phyloP scores from a whole-genome alignment of 2,797 vertebrate species.

The Chelmon rostratus region DNA sequence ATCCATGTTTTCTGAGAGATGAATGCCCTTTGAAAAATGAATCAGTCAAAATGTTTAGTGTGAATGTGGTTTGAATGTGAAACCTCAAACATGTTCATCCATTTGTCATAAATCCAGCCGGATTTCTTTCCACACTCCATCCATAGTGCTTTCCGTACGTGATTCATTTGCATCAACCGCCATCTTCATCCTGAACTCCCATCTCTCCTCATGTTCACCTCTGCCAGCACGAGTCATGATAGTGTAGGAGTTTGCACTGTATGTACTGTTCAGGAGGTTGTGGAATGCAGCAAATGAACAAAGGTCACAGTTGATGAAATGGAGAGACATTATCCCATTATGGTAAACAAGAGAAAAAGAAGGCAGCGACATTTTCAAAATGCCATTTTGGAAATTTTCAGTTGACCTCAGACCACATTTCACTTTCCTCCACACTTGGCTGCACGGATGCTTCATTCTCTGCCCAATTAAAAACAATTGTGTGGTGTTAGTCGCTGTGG shows the following conservation, averaged over 20 bases:
- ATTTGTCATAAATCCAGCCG: background rate
- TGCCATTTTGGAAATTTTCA: slow-evolving; percentile 60
- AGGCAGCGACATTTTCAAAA: slow-evolving; percentile 59
- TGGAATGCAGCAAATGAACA: slow-evolving; percentile 27
- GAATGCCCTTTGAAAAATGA: background rate
- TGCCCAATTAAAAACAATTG: slow-evolving; percentile 49
- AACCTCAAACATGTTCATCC: background rate
- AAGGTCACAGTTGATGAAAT: slow-evolving; percentile 27
- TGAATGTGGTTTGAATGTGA: slow-evolving; percentile 37
- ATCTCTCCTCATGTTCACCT: slow-evolving; percentile 25
- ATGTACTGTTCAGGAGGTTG: background rate
- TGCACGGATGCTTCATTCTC: slow-evolving; percentile 42
- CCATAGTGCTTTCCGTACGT: background rate
- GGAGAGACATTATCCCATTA: slow-evolving; percentile 49
- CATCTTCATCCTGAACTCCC: background rate
- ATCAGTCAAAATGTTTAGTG: background rate
- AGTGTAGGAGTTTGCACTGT: slow-evolving; percentile 10
- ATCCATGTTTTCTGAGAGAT: slow-evolving; percentile 12
- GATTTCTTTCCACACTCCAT: background rate
- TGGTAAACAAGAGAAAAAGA: slow-evolving; percentile 58
- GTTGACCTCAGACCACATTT: slow-evolving; percentile 59
- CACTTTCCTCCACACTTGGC: slow-evolving; percentile 35
- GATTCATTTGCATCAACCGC: background rate
- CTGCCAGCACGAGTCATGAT: slow-evolving; percentile 2
- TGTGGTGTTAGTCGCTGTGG: background rate